phyloP scores from a whole-genome alignment of 2,113 vertebrate species.

The Upupa epops region DNA sequence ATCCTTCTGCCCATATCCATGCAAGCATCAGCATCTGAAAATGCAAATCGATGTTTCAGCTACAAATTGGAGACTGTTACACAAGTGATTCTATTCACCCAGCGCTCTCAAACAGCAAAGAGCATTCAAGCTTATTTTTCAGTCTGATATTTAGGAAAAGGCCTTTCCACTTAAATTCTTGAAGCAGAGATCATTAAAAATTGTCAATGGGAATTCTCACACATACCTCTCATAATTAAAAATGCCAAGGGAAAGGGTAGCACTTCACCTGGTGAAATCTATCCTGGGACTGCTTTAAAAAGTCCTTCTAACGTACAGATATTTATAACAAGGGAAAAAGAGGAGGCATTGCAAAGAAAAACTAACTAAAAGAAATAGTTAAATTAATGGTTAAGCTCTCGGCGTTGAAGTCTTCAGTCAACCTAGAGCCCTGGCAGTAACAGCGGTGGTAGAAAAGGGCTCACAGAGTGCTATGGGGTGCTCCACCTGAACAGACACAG shows the following conservation, averaged over 20 bases:
- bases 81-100: neutral
- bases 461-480: neutral
- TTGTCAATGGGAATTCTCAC: neutral
- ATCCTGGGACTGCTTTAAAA: neutral
- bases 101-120: neutral
- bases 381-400: neutral
- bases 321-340: neutral
- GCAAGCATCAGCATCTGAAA: neutral
- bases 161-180: neutral
- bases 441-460: neutral
- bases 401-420: neutral
- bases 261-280: conserved; percentile 62
- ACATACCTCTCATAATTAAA: neutral
- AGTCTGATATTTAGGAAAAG: neutral
- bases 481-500: neutral
- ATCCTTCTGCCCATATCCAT: neutral
- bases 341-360: neutral
- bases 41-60: neutral
- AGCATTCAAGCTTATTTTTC: neutral
- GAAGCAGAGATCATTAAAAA: neutral
- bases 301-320: neutral
- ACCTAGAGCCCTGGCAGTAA: neutral
- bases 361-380: neutral
- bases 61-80: neutral
- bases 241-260: neutral